Conservation (phyloP, 2,888 invertebrate species). For the Lasioglossum morio region DNA sequence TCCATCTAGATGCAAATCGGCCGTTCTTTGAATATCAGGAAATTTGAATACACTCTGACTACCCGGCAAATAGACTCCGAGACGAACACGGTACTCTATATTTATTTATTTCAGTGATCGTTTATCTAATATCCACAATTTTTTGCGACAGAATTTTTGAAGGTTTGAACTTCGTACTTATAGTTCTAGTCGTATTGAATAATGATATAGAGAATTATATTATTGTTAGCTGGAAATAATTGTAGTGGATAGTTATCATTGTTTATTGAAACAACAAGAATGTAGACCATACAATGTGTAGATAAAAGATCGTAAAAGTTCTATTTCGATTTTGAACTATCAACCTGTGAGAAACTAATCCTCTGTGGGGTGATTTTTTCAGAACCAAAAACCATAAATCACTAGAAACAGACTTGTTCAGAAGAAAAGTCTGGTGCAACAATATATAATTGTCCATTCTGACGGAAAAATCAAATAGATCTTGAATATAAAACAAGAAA, state of each 20-base stretch:
- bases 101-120: neutral
- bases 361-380: neutral
- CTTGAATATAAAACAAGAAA: neutral
- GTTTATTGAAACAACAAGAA: neutral
- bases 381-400: neutral
- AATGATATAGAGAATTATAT: neutral
- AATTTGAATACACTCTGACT: neutral
- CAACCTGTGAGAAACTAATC: neutral
- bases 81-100: neutral
- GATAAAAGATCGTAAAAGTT: neutral
- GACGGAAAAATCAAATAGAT: neutral
- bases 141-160: neutral
- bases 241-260: neutral
- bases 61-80: neutral
- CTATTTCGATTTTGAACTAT: neutral
- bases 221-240: neutral
- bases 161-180: neutral
- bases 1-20: constrained; percentile 12
- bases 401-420: neutral
- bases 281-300: neutral
- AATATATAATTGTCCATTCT: neutral
- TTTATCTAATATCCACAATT: neutral
- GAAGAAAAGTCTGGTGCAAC: neutral
- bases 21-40: neutral
- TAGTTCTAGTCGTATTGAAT: neutral